Conservation (phyloP, 1,140 invertebrate species). For the Macrocentrus cingulum region DNA sequence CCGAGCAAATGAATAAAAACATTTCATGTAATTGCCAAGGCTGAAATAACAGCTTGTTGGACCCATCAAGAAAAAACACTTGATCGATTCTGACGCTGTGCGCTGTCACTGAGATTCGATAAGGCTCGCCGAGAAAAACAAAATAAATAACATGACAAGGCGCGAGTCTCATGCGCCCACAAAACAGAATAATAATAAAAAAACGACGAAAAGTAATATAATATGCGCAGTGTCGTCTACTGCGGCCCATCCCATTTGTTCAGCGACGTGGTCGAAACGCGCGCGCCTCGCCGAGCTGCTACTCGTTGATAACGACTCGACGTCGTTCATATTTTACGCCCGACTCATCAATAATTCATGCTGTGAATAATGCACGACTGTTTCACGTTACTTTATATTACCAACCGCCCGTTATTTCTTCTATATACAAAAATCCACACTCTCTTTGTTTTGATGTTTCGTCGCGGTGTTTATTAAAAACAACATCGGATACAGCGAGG, state of each 20-base stretch:
- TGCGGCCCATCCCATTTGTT: slow-evolving; percentile 43
- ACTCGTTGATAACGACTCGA: slow-evolving; percentile 55
- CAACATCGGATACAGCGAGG: too few relatives aligned
- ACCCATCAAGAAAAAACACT: background rate
- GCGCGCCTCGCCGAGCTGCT: slow-evolving; percentile 32
- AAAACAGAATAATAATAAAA: too few relatives aligned
- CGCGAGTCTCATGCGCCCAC: background rate
- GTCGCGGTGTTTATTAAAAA: too few relatives aligned
- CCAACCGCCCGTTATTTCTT: slow-evolving; percentile 7
- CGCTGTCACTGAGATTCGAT: slow-evolving; percentile 1
- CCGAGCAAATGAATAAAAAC: background rate
- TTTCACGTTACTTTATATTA: slow-evolving; percentile 52
- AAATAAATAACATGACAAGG: background rate
- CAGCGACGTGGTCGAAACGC: slow-evolving; percentile 22
- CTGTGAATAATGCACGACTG: slow-evolving; percentile 55
- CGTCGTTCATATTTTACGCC: slow-evolving; percentile 55
- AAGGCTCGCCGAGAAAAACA: background rate
- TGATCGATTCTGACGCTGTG: slow-evolving; percentile 1
- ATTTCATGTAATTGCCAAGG: too few relatives aligned
- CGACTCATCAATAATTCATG: slow-evolving; percentile 57
- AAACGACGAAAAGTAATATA: slow-evolving; percentile 39
- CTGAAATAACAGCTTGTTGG: background rate
- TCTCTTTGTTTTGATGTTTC: too few relatives aligned
- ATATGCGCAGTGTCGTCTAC: slow-evolving; percentile 44
- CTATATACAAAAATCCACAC: background rate